Conservation (phyloP, 2,113 vertebrate species). For the Callionymus lyra region DNA sequence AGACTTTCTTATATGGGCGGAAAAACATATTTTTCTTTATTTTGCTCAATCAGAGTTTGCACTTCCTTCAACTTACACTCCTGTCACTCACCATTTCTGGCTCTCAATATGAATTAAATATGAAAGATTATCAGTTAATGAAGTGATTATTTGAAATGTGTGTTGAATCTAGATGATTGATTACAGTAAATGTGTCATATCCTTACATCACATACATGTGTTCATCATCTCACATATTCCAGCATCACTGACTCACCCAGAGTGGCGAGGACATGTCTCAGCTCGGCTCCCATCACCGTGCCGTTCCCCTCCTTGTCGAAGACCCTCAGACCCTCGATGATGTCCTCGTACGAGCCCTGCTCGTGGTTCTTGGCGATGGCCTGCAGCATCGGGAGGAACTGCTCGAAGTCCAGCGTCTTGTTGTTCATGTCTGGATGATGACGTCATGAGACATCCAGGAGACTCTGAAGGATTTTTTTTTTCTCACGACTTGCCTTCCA, state of each 20-base stretch:
- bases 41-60: too few species aligned
- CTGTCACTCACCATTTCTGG: too few species aligned
- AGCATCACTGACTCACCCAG: conserved; percentile 64
- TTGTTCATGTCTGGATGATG: conserved; percentile 77
- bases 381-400: conserved; percentile 95
- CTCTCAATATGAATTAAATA: too few species aligned
- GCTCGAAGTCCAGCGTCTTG: conserved; percentile 87
- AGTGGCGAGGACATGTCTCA: conserved; percentile 88
- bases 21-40: too few species aligned
- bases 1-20: too few species aligned
- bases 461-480: neutral
- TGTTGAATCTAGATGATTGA: too few species aligned
- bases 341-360: conserved; percentile 89
- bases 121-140: too few species aligned
- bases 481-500: conserved; percentile 67
- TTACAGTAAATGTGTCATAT: too few species aligned
- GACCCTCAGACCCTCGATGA: conserved; percentile 86
- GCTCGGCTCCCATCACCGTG: conserved; percentile 90
- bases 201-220: too few species aligned
- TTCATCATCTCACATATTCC: too few species aligned
- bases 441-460: neutral
- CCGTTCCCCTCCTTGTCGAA: conserved; percentile 96
- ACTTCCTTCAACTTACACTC: too few species aligned
- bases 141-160: too few species aligned
- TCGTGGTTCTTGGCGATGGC: conserved; percentile 94